Evolutionary conservation across 2,113 vertebrate genomes (phyloP).

Genomic region (Pagrus major): DNA sequence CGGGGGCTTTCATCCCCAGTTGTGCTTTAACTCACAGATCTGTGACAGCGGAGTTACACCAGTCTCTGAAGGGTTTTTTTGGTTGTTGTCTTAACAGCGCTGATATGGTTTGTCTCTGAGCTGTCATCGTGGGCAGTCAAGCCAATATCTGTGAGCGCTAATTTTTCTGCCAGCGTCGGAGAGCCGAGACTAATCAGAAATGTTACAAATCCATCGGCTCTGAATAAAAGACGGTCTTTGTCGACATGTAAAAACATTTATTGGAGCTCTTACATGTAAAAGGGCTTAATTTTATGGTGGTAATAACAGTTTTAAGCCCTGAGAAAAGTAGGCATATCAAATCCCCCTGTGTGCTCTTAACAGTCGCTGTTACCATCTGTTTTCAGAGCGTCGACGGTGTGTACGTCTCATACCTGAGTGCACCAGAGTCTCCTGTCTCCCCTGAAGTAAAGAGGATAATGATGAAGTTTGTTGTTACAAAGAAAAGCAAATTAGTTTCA

Average conservation of each 20-base stretch:
- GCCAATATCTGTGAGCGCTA: slow-evolving; percentile 3
- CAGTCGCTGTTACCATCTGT: slow-evolving; percentile 45
- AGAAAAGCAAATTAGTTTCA: not conserved
- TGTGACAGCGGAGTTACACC: not conserved
- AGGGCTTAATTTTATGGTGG: slow-evolving; percentile 10
- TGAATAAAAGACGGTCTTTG: slow-evolving; percentile 10
- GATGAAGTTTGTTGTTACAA: not conserved
- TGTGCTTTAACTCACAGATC: not conserved
- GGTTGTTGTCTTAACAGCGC: not conserved
- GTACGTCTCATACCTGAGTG: slow-evolving; percentile 1
- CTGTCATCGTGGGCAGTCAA: slow-evolving; percentile 3
- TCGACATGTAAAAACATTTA: not conserved
- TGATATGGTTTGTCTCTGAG: slow-evolving; percentile 14
- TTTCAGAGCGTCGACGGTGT: not conserved
- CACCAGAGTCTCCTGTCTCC: not conserved
- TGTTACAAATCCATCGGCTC: not conserved
- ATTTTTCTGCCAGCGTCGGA: slow-evolving; percentile 5
- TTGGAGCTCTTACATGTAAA: slow-evolving; percentile 32
- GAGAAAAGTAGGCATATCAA: slow-evolving; percentile 22
- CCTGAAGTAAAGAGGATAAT: not conserved
- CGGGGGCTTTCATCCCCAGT: not conserved
- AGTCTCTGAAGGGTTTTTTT: not conserved
- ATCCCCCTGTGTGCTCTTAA: slow-evolving; percentile 20
- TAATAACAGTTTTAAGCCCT: slow-evolving; percentile 33
- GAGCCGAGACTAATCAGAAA: slow-evolving; percentile 21